Base-by-base conservation (phyloP, 2,888 invertebrate species). In the Chalcosyrphus nemorum region DNA sequence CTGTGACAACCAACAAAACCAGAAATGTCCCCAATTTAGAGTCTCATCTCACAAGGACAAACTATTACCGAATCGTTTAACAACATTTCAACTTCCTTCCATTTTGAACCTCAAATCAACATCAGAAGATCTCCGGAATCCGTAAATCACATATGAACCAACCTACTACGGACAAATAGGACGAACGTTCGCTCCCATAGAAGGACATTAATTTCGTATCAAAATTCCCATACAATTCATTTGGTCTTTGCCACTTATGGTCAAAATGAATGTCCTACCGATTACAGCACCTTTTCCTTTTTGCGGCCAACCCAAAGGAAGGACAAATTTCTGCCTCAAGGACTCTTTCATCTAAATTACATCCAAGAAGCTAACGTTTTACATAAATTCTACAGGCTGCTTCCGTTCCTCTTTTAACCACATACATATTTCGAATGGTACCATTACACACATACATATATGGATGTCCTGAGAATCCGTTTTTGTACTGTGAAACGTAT, bases 161-260 rank as follows among this genome's bases (percentile, higher is more conserved):
- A 11, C 65, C 41, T 35, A 13, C 19, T 17, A 27, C 32, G 41
- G 66, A 61, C 80, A 80, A 80, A 74, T 74, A 38, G 66, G 27
- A 52, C 2, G 19, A 9, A 15, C n/a, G n/a, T n/a, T n/a, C n/a
- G n/a, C n/a, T 7, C 38, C 72, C 68, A 32, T 72, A 72, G 56
- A 61, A 21, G 63, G 57, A 47, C 82, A 82, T 82, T 77, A 77
- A 72, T 77, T 77, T 68, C 61, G 50, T 59, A 77, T 77, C 72
- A 77, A 72, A 82, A 72, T 82, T 72, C 77, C 61, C 66, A 56
- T 63, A 72, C 82, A 77, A 71, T 65, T 81, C 68, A 81, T 81
- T 81, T 81, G 76, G 65, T 71, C 72, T 11, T 63, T 63, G 72
- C 61, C 72, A 72, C 82, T 82, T 77, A 72, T 77, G 82, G 77